These are phyloP conservation scores for Himalopsyche phryganea DNA, from an alignment of 1,140 invertebrate genomes.

Conservation along the genomic window DNA sequence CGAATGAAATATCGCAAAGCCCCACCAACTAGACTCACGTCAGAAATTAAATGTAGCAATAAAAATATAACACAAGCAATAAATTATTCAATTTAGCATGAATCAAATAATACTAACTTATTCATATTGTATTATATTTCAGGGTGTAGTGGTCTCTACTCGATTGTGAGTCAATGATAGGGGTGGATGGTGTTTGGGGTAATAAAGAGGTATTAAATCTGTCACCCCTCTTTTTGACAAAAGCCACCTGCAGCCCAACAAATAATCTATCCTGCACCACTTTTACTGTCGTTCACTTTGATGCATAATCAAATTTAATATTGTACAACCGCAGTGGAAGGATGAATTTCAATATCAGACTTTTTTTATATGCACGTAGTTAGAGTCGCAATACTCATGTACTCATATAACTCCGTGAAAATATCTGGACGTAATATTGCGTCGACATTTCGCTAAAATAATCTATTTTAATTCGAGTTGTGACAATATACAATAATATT, in stretches of 20 bases:
- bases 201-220: constrained; percentile 12
- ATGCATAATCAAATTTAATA: constrained; percentile 1
- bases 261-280: background rate
- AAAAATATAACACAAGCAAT: background rate
- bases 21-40: too few relatives aligned
- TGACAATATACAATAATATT: too few relatives aligned
- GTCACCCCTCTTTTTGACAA: constrained; percentile 5
- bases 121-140: background rate
- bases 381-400: too few relatives aligned
- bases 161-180: constrained; percentile 28
- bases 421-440: too few relatives aligned
- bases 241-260: constrained; percentile 11
- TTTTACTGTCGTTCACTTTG: background rate
- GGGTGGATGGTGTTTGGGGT: constrained; percentile 21
- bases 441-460: too few relatives aligned
- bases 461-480: too few relatives aligned
- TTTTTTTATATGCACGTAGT: too few relatives aligned
- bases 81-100: background rate
- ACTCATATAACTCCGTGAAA: too few relatives aligned
- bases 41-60: too few relatives aligned
- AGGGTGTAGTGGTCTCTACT: constrained; percentile 19
- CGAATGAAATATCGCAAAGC: too few relatives aligned
- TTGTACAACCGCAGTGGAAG: background rate
- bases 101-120: background rate
- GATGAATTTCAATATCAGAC: too few relatives aligned